Evolutionary conservation across 2,888 invertebrate genomes (phyloP).

Genomic region (Heliconius sara): DNA sequence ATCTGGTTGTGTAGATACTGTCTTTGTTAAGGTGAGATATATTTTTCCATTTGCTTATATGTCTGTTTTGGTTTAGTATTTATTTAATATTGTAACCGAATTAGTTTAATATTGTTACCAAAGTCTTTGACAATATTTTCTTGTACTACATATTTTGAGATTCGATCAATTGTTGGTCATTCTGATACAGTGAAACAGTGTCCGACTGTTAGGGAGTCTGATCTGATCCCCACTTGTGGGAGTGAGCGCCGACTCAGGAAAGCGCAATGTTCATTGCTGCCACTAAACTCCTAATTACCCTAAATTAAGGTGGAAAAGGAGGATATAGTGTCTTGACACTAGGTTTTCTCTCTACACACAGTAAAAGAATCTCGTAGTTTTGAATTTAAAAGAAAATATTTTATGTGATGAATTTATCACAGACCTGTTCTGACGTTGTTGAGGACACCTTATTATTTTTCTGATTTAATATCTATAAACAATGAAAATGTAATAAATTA

Average conservation of each 20-base stretch:
- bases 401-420: conserved; percentile 46
- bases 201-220: no score
- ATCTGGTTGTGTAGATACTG: background rate
- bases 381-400: background rate
- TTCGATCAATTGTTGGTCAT: no score
- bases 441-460: conserved; percentile 37
- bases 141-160: no score
- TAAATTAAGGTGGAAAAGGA: no score
- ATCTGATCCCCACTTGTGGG: no score
- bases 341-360: no score
- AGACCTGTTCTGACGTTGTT: conserved; percentile 49
- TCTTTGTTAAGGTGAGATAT: background rate
- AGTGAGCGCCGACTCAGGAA: background rate
- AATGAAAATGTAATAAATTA: background rate
- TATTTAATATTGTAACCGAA: background rate
- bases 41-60: background rate
- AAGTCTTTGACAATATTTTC: no score
- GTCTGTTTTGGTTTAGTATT: background rate
- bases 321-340: no score
- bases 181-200: no score
- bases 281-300: no score
- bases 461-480: conserved; percentile 25
- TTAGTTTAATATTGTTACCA: background rate
- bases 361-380: no score
- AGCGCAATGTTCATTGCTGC: background rate